phyloP scores from a whole-genome alignment of 2,888 invertebrate species.

The Drosophila percnosoma region DNA sequence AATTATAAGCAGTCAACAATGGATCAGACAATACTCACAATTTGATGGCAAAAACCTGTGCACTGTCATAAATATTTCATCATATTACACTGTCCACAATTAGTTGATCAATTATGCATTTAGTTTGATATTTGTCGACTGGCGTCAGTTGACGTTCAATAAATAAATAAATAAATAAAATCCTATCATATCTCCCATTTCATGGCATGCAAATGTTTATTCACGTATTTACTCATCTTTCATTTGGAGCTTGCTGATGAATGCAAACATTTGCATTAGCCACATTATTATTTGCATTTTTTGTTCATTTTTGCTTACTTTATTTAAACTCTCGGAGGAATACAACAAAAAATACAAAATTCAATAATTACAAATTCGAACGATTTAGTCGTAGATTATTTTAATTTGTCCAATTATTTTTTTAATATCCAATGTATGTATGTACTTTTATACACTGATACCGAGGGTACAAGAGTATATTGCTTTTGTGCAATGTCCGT shows the following conservation, averaged over 20 bases:
- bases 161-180: slow-evolving; percentile 6
- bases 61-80: slow-evolving; percentile 21
- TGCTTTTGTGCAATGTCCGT: not conserved
- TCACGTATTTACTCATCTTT: not conserved
- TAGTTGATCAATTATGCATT: slow-evolving; percentile 36
- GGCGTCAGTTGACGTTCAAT: not conserved
- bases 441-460: not conserved
- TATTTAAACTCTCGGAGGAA: not conserved
- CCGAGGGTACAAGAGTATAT: not conserved
- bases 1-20: slow-evolving; percentile 38
- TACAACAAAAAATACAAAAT: not conserved
- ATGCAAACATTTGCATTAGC: slow-evolving; percentile 8
- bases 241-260: not conserved
- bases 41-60: not conserved
- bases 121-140: slow-evolving; percentile 16
- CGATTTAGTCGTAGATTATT: not conserved
- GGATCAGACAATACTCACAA: slow-evolving; percentile 3
- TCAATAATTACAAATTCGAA: not conserved
- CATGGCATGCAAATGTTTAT: slow-evolving; percentile 4
- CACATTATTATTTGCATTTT: slow-evolving; percentile 11
- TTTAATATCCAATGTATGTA: not conserved
- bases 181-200: too few species aligned
- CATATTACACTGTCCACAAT: slow-evolving; percentile 13
- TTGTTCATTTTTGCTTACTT: not conserved
- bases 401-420: not conserved